Conservation (phyloP, 2,113 vertebrate species). For the Bubo bubo region DNA sequence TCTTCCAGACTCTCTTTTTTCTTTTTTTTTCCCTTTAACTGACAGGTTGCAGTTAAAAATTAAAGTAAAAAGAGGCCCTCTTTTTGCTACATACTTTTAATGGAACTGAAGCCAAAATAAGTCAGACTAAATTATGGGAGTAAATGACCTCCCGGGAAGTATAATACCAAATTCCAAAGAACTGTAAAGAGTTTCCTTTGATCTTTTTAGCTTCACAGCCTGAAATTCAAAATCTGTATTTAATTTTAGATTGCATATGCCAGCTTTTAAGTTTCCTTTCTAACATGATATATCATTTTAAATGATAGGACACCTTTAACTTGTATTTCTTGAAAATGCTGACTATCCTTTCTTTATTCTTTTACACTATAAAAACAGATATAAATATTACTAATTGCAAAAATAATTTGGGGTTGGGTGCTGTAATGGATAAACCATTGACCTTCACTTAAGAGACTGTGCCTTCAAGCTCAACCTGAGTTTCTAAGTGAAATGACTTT, state of each 20-base stretch:
- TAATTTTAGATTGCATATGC: slow-evolving; percentile 82
- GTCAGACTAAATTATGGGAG: slow-evolving; percentile 85
- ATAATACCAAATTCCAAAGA: slow-evolving; percentile 83
- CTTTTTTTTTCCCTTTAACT: slow-evolving; percentile 60
- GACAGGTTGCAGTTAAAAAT: slow-evolving; percentile 80
- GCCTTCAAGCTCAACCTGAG: slow-evolving; percentile 64
- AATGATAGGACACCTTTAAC: slow-evolving; percentile 78
- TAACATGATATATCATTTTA: slow-evolving; percentile 80
- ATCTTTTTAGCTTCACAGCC: slow-evolving; percentile 80
- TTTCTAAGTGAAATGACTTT: slow-evolving; percentile 70
- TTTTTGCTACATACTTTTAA: slow-evolving; percentile 79
- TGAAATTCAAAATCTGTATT: slow-evolving; percentile 84
- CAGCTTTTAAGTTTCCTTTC: slow-evolving; percentile 80
- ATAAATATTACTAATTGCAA: slow-evolving; percentile 76
- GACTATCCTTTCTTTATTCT: slow-evolving; percentile 73
- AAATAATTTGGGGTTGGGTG: slow-evolving; percentile 69
- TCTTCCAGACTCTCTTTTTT: slow-evolving; percentile 72
- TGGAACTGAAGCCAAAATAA: slow-evolving; percentile 84
- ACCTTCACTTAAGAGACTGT: slow-evolving; percentile 68
- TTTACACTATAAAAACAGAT: slow-evolving; percentile 76
- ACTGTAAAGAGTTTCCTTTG: slow-evolving; percentile 80
- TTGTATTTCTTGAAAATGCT: slow-evolving; percentile 79
- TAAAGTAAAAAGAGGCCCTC: slow-evolving; percentile 75
- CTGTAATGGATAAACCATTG: slow-evolving; percentile 72
- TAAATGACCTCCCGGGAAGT: slow-evolving; percentile 81